Percentiles rank a stretch among this genome's conserved stretches.
Conservation (phyloP, 2,797 vertebrate species). For the Acrossocheilus wenchowensis region DNA sequence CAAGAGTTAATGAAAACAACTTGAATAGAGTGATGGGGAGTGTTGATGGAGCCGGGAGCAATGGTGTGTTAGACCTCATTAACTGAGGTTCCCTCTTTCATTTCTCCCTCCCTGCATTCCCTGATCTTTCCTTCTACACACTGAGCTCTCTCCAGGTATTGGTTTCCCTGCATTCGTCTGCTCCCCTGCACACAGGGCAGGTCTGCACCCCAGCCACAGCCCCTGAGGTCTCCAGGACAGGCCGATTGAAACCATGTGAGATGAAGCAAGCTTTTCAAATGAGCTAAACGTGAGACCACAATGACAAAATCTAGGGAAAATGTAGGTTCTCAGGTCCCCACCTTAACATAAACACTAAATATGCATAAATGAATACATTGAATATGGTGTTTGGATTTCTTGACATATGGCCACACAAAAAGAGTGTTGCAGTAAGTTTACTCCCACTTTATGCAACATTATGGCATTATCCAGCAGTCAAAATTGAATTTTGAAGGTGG, state of each 20-base stretch:
- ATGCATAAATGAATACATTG: conserved; percentile 55
- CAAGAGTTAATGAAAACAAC: conserved; percentile 56
- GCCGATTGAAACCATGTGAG: conserved; percentile 82
- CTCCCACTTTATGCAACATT: background rate
- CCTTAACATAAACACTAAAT: conserved; percentile 67
- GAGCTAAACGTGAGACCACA: conserved; percentile 73
- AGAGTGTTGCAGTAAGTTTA: background rate
- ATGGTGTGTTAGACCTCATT: conserved; percentile 57
- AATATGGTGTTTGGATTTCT: conserved; percentile 29
- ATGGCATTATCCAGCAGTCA: background rate
- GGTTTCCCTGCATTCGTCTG: conserved; percentile 42
- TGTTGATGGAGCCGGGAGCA: conserved; percentile 53
- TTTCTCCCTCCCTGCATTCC: conserved; percentile 27
- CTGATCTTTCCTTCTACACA: conserved; percentile 39
- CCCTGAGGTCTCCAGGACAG: conserved; percentile 69
- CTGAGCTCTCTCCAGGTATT: conserved; percentile 53
- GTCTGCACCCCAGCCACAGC: conserved; percentile 59
- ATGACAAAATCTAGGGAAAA: conserved; percentile 75
- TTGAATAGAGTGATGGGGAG: conserved; percentile 51
- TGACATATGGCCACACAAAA: conserved; percentile 24
- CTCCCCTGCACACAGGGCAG: conserved; percentile 59
- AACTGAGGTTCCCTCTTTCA: conserved; percentile 35
- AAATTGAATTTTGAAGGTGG: background rate
- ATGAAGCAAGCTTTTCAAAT: conserved; percentile 79
- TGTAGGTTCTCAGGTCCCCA: conserved; percentile 55